These are phyloP conservation scores for Catajapyx aquilonaris DNA, from an alignment of 1,140 invertebrate genomes.

Conservation along the genomic window DNA sequence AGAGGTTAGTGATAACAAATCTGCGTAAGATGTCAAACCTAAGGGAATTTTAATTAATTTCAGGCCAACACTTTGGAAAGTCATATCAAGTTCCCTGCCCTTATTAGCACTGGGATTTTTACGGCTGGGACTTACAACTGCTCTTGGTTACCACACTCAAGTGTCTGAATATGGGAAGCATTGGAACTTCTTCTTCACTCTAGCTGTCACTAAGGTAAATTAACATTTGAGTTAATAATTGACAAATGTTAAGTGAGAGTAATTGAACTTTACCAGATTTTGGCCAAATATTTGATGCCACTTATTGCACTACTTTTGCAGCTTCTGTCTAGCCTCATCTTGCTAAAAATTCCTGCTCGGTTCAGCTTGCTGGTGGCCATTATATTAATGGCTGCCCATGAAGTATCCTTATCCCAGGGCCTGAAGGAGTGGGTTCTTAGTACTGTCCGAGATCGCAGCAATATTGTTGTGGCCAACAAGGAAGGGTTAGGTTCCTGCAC, in stretches of 20 bases:
- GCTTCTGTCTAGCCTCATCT: conserved; percentile 36
- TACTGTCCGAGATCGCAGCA: conserved; percentile 24
- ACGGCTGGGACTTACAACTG: conserved; percentile 37
- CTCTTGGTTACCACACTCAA: conserved; percentile 62
- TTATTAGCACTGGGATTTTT: conserved; percentile 46
- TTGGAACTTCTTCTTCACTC: conserved; percentile 93
- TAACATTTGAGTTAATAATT: not conserved
- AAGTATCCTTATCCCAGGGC: conserved; percentile 36
- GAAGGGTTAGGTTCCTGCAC: conserved; percentile 68
- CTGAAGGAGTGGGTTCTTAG: conserved; percentile 50
- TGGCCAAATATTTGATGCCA: too few species aligned
- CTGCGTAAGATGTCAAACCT: too few species aligned
- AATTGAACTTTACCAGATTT: too few species aligned
- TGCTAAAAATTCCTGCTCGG: conserved; percentile 23
- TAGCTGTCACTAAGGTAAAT: conserved; percentile 52
- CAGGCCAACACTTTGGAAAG: conserved; percentile 10
- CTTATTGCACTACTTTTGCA: too few species aligned
- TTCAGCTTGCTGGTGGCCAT: conserved; percentile 27
- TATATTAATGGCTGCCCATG: conserved; percentile 38
- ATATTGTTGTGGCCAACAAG: conserved; percentile 59
- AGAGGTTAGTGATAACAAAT: too few species aligned
- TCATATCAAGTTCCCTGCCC: conserved; percentile 19
- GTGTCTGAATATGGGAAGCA: conserved; percentile 82
- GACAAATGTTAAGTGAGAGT: not conserved
- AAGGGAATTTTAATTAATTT: too few species aligned